Evolutionary conservation across 2,797 vertebrate genomes (phyloP).

Genomic region (Anabas testudineus): DNA sequence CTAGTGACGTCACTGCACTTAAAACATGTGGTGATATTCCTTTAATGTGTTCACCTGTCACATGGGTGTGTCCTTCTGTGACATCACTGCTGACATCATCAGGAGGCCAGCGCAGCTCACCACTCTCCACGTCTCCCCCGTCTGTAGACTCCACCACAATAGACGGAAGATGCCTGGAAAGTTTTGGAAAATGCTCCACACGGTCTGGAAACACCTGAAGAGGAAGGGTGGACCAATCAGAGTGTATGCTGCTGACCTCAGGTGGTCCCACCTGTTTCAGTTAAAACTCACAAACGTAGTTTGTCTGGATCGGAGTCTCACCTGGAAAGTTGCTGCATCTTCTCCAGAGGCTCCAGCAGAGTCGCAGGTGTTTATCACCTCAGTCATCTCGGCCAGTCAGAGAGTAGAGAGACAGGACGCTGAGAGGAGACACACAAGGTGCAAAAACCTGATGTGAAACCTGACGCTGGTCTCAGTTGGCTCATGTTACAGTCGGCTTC

Average conservation of each 20-base stretch:
- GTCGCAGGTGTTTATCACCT: slow-evolving; percentile 87
- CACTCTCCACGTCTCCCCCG: slow-evolving; percentile 86
- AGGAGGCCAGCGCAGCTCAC: slow-evolving; percentile 90
- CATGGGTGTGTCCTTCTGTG: slow-evolving; percentile 44
- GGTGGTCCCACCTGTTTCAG: background rate
- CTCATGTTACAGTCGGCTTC: no score
- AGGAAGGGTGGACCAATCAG: slow-evolving; percentile 19
- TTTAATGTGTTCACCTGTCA: slow-evolving; percentile 26
- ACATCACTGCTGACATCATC: slow-evolving; percentile 75
- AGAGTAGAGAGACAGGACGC: slow-evolving; percentile 7
- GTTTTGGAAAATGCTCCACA: slow-evolving; percentile 63
- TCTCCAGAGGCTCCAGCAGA: slow-evolving; percentile 79
- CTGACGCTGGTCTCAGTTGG: no score
- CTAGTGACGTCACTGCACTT: no score
- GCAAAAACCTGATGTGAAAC: no score
- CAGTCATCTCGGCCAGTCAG: slow-evolving; percentile 81
- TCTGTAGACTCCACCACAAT: slow-evolving; percentile 88
- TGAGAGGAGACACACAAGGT: background rate
- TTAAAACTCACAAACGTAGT: background rate
- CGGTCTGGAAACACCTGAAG: slow-evolving; percentile 34
- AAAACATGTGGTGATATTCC: no score
- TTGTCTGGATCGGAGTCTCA: slow-evolving; percentile 47
- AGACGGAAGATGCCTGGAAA: slow-evolving; percentile 84
- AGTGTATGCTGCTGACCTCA: background rate
- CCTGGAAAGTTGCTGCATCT: slow-evolving; percentile 83